Conservation (phyloP, 2,888 invertebrate genomes). For the Lithophane socia region DNA sequence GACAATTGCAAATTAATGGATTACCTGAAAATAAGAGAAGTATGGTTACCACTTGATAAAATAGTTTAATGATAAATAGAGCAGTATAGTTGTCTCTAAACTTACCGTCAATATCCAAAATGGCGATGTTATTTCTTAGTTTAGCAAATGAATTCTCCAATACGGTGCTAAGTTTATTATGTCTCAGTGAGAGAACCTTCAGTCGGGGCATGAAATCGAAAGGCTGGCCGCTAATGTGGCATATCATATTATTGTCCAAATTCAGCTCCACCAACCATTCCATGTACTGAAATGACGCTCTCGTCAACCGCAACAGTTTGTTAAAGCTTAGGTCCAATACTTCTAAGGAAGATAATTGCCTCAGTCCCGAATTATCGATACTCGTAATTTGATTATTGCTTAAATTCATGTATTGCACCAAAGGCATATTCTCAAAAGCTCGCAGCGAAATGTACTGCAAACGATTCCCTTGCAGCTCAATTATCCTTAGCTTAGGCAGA, state of each 20-base stretch:
- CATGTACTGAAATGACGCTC: conserved; percentile 93
- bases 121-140: conserved; percentile 94
- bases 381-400: conserved; percentile 95
- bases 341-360: conserved; percentile 94
- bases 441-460: conserved; percentile 93
- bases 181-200: conserved; percentile 94
- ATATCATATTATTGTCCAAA: conserved; percentile 96
- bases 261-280: conserved; percentile 96
- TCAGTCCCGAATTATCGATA: conserved; percentile 94
- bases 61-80: neutral
- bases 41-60: neutral
- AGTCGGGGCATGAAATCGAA: conserved; percentile 96
- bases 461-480: conserved; percentile 95
- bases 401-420: conserved; percentile 95
- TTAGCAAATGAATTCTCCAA: conserved; percentile 94
- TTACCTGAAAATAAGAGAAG: conserved; percentile 91
- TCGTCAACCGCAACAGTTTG: conserved; percentile 92
- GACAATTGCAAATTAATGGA: conserved; percentile 95
- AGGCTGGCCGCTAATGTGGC: conserved; percentile 94
- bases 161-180: conserved; percentile 94
- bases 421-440: conserved; percentile 94
- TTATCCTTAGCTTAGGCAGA: conserved; percentile 93
- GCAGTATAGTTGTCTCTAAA: conserved; percentile 16
- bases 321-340: conserved; percentile 96
- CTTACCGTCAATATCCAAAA: conserved; percentile 96